These are phyloP conservation scores for Listrodromus nycthemerus DNA, from an alignment of 2,888 invertebrate genomes.

Conservation along the genomic window DNA sequence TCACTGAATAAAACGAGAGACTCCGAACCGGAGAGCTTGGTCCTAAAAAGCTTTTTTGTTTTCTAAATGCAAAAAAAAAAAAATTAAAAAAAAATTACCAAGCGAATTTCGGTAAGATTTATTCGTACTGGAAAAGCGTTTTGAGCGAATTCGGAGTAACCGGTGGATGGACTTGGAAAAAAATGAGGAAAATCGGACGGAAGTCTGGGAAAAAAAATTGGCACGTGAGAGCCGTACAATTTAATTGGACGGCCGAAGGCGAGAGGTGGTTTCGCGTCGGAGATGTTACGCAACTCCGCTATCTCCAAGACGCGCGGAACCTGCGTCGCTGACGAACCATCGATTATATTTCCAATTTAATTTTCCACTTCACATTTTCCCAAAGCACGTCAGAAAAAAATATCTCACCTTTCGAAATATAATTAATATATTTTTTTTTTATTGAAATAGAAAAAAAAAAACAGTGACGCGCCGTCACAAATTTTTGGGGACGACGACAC, in stretches of 20 bases:
- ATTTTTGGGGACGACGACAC: neutral
- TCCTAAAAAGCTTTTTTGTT: conserved; percentile 17
- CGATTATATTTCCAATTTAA: conserved; percentile 37
- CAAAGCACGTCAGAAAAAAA: neutral
- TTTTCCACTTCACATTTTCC: conserved; percentile 19
- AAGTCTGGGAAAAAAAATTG: conserved; percentile 7
- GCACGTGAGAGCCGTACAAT: conserved; percentile 51
- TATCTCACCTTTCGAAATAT: too few species aligned
- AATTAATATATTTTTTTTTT: neutral
- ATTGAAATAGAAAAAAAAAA: conserved; percentile 1
- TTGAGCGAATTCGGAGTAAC: neutral
- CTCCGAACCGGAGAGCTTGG: conserved; percentile 14
- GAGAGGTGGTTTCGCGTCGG: conserved; percentile 67
- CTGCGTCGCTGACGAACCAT: conserved; percentile 42
- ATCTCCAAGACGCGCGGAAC: conserved; percentile 19
- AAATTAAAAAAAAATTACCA: neutral
- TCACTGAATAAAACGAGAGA: conserved; percentile 40
- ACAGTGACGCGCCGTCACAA: neutral
- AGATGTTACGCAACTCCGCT: conserved; percentile 71
- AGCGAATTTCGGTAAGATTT: conserved; percentile 11
- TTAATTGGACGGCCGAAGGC: conserved; percentile 61
- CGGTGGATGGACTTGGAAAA: neutral
- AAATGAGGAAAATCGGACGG: neutral
- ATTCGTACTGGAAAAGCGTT: conserved; percentile 15
- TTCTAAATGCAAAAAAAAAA: conserved; percentile 9